These are phyloP conservation scores for Macrocentrus cingulum DNA, from an alignment of 1,140 invertebrate species.

Conservation along the genomic window DNA sequence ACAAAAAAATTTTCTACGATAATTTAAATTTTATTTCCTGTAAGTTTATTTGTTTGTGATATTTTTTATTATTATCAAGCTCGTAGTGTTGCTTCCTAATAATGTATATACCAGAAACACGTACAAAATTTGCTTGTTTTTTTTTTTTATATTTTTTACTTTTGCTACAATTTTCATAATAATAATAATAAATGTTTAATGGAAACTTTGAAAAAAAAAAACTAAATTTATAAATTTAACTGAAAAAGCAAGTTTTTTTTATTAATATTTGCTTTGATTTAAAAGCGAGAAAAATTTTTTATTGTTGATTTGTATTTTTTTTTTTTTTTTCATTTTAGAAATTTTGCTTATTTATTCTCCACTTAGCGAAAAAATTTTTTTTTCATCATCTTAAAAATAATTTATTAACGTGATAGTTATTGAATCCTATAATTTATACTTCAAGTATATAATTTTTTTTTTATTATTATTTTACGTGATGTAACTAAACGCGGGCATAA, in stretches of 20 bases:
- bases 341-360: constrained; percentile 22
- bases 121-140: constrained; percentile 1
- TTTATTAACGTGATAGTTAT: constrained; percentile 13
- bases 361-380: not conserved
- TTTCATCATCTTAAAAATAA: too few relatives aligned
- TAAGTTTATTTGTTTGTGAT: not conserved
- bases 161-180: not conserved
- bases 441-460: not conserved
- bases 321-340: constrained; percentile 7
- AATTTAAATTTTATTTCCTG: not conserved
- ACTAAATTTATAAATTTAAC: not conserved
- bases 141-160: constrained; percentile 1
- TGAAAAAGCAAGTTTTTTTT: not conserved
- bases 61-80: not conserved
- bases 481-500: constrained; percentile 1
- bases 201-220: not conserved
- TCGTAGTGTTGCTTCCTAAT: not conserved
- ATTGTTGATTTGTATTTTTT: not conserved
- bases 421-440: not conserved
- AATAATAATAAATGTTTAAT: constrained; percentile 1
- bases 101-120: not conserved
- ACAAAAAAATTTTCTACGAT: constrained; percentile 15
- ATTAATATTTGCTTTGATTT: not conserved
- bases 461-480: constrained; percentile 2
- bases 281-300: constrained; percentile 9